Percentiles rank a stretch among this genome's conserved stretches.
phyloP scores from a whole-genome alignment of 2,888 invertebrate species.

The Zhuqinia jingwanae region DNA sequence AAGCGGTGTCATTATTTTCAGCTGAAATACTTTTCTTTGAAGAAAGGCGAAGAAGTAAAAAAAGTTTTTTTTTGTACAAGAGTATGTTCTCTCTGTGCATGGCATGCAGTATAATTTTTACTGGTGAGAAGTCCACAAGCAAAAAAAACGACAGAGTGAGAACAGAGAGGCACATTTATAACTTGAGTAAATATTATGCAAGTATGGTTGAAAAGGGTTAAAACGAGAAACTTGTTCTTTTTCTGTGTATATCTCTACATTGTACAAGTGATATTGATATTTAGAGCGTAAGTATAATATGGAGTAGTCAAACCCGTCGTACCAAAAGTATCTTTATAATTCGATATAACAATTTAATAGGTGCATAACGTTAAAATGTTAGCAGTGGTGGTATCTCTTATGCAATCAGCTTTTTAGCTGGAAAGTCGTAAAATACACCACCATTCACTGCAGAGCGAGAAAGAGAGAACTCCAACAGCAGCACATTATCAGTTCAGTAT shows the following conservation, averaged over 20 bases:
- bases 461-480: not conserved
- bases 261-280: no score
- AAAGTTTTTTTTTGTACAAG: no score
- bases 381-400: not conserved
- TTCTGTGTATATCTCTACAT: no score
- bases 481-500: not conserved
- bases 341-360: no score
- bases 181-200: constrained; percentile 34
- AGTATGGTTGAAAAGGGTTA: constrained; percentile 18
- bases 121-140: not conserved
- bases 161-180: not conserved
- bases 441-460: not conserved
- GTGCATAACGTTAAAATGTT: no score
- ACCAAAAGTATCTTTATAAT: no score
- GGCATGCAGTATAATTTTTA: no score
- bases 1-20: constrained; percentile 1
- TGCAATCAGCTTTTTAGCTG: constrained; percentile 43
- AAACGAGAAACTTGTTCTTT: constrained; percentile 21
- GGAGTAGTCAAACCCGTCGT: no score
- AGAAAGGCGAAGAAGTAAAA: not conserved
- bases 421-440: constrained; percentile 42
- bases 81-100: no score
- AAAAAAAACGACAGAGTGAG: not conserved
- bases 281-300: no score
- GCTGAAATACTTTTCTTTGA: not conserved